These are phyloP conservation scores for Melieria crassipennis DNA, from an alignment of 2,888 invertebrate species.

Conservation along the genomic window DNA sequence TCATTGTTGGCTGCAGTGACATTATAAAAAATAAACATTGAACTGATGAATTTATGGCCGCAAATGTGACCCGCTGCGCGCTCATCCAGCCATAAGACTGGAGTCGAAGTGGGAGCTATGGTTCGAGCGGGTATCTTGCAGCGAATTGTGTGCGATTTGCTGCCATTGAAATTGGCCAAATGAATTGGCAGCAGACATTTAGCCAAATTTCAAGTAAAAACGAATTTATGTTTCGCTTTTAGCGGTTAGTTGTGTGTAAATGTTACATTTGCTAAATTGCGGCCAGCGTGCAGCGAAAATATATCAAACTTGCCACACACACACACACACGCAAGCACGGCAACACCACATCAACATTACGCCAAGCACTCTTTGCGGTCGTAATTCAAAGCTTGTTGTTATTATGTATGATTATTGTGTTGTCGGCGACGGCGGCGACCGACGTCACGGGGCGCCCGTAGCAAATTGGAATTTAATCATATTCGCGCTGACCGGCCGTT, in stretches of 20 bases:
- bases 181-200: no score
- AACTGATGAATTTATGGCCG: background rate
- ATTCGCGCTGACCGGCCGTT: conserved; percentile 4
- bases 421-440: background rate
- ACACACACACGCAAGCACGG: background rate
- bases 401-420: background rate
- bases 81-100: no score
- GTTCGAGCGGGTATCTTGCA: no score
- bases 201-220: no score
- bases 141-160: no score
- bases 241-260: no score
- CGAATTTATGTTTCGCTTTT: no score
- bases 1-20: background rate
- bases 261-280: no score
- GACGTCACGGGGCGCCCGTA: conserved; percentile 23
- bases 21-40: background rate
- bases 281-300: background rate
- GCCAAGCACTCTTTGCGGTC: conserved; percentile 22
- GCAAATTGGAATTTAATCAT: conserved; percentile 34
- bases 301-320: conserved; percentile 1
- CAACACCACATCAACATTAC: conserved; percentile 4
- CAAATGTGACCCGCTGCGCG: background rate
- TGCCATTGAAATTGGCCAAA: no score
- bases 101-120: no score
- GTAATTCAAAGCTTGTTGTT: conserved; percentile 24